Conservation (phyloP, 2,797 vertebrate species). For the Cephalopachus bancanus region DNA sequence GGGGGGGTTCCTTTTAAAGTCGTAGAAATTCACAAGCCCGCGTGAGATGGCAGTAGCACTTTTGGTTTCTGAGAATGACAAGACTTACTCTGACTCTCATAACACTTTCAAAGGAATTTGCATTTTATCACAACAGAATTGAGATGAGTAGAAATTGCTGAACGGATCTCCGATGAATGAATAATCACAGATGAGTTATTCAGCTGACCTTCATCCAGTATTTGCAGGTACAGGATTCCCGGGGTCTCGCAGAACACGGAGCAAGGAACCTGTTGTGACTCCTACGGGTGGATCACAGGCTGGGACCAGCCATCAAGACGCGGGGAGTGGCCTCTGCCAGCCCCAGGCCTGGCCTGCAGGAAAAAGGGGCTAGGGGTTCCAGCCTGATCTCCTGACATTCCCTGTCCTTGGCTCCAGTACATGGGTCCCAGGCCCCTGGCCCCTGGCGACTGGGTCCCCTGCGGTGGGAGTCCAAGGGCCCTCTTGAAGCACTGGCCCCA, state of each 20-base stretch:
- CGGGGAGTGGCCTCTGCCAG: not conserved
- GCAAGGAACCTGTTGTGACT: not conserved
- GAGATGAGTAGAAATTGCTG: not conserved
- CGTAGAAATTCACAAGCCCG: not conserved
- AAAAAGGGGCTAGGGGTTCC: not conserved
- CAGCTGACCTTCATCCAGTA: too few species aligned
- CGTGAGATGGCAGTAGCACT: accelerated
- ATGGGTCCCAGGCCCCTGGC: not conserved
- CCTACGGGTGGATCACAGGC: not conserved
- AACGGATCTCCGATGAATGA: not conserved
- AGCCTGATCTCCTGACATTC: not conserved
- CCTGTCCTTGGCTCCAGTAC: not conserved
- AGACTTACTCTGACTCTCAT: not conserved
- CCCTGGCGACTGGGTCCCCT: not conserved
- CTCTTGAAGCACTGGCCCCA: not conserved
- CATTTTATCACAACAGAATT: not conserved
- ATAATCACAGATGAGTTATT: not conserved
- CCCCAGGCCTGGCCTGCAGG: not conserved
- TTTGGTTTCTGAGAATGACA: not conserved
- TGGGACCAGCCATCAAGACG: not conserved
- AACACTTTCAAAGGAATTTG: not conserved
- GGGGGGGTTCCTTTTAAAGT: not conserved
- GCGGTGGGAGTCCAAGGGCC: not conserved
- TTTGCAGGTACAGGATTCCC: not conserved
- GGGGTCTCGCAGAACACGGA: not conserved